Evolutionary conservation across 2,113 vertebrate genomes (phyloP).

Genomic region (Columba livia): DNA sequence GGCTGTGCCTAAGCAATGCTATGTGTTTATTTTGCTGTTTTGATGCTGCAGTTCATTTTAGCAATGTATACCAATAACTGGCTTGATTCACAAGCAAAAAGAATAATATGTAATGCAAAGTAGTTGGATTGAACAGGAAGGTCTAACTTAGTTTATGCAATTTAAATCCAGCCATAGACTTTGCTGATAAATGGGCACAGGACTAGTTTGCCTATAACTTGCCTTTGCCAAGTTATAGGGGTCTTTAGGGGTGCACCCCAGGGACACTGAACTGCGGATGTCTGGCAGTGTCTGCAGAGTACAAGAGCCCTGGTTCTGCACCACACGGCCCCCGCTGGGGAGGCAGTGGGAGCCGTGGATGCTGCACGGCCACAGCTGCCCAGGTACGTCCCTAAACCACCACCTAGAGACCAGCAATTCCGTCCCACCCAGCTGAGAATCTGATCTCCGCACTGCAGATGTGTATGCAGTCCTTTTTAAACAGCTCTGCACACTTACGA

Average conservation of each 20-base stretch:
- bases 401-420: rapidly evolving
- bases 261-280: neutral
- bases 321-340: rapidly evolving
- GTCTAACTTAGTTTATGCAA: neutral
- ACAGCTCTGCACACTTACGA: neutral
- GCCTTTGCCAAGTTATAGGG: neutral
- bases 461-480: neutral
- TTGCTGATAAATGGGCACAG: neutral
- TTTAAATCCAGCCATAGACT: neutral
- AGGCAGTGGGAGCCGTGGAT: rapidly evolving
- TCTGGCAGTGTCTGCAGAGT: neutral
- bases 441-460: rapidly evolving
- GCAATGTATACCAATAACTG: neutral
- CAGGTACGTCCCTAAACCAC: rapidly evolving
- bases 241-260: neutral
- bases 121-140: neutral
- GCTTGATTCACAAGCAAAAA: neutral
- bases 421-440: neutral
- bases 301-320: rapidly evolving
- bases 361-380: neutral
- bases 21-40: neutral
- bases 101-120: neutral
- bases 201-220: too few species aligned
- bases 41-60: neutral
- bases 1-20: neutral